These are phyloP conservation scores for Monarcha castaneiventris DNA, from an alignment of 2,113 vertebrate species.

Conservation along the genomic window DNA sequence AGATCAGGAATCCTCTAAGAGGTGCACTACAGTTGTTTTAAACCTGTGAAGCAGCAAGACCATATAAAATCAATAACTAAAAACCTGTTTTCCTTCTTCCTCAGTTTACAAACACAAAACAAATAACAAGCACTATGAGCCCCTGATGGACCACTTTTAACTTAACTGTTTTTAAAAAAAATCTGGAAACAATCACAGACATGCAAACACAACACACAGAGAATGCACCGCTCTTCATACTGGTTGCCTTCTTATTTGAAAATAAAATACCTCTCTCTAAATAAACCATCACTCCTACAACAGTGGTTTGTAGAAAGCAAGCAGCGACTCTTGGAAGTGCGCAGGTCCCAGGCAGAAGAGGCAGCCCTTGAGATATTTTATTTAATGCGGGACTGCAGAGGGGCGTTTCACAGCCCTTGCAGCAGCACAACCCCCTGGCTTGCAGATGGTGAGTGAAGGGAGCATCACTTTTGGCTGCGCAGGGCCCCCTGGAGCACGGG, in stretches of 20 bases:
- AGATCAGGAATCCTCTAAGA: background rate
- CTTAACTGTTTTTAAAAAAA: too few relatives aligned
- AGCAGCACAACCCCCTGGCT: rapidly evolving
- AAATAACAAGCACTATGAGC: background rate
- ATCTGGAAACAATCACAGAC: background rate
- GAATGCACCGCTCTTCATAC: background rate
- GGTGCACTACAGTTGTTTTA: background rate
- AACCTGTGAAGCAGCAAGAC: background rate
- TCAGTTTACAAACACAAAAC: background rate
- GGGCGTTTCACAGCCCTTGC: rapidly evolving
- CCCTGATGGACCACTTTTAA: background rate
- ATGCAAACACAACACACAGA: background rate
- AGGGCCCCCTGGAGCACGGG: conserved; percentile 39
- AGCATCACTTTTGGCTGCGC: background rate
- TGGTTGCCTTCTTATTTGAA: background rate
- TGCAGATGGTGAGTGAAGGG: background rate
- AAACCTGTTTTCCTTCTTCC: background rate
- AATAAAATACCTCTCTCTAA: background rate
- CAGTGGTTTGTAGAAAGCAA: background rate
- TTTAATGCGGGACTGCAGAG: background rate
- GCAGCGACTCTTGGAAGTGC: background rate
- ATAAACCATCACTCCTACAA: background rate
- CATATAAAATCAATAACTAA: background rate
- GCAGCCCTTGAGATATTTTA: background rate
- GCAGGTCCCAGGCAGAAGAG: background rate